Conservation (phyloP, 1,140 invertebrate genomes). For the Tetramorium simillimum region DNA sequence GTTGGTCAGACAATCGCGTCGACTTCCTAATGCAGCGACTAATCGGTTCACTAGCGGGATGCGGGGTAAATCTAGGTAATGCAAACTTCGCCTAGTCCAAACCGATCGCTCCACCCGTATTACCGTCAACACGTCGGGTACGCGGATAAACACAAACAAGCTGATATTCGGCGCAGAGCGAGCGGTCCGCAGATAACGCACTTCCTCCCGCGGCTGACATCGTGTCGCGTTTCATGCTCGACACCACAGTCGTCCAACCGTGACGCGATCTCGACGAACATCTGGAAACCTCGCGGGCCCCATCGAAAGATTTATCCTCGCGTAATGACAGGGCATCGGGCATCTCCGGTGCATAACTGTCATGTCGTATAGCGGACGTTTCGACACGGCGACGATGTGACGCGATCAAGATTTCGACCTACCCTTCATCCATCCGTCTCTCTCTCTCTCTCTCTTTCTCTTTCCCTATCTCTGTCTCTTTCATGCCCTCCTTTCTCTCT, state of each 20-base stretch:
- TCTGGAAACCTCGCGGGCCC: slow-evolving; percentile 64
- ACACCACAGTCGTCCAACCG: slow-evolving; percentile 53
- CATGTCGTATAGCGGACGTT: slow-evolving; percentile 66
- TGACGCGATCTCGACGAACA: slow-evolving; percentile 51
- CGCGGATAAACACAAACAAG: slow-evolving; percentile 51
- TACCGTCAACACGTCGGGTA: slow-evolving; percentile 38
- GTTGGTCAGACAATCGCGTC: background rate
- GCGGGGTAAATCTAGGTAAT: slow-evolving; percentile 40
- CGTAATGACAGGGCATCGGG: slow-evolving; percentile 69
- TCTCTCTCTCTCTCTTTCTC: too few species aligned
- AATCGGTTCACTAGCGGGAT: slow-evolving; percentile 37
- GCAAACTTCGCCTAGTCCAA: slow-evolving; percentile 32
- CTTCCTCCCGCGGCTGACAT: slow-evolving; percentile 52
- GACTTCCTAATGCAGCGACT: slow-evolving; percentile 32
- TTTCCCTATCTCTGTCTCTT: too few species aligned
- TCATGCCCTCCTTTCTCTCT: background rate
- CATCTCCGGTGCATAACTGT: slow-evolving; percentile 75
- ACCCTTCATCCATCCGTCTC: background rate
- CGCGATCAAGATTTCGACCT: slow-evolving; percentile 73
- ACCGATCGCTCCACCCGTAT: slow-evolving; percentile 37
- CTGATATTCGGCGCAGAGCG: slow-evolving; percentile 39
- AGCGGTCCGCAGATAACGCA: slow-evolving; percentile 34
- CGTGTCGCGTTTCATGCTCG: slow-evolving; percentile 61
- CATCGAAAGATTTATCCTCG: slow-evolving; percentile 70
- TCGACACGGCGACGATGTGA: slow-evolving; percentile 64